Evolutionary conservation across 1,140 invertebrate genomes (phyloP), one percentile per base, ranked within the genome.

Genomic region (Propsilocerus akamusi): DNA sequence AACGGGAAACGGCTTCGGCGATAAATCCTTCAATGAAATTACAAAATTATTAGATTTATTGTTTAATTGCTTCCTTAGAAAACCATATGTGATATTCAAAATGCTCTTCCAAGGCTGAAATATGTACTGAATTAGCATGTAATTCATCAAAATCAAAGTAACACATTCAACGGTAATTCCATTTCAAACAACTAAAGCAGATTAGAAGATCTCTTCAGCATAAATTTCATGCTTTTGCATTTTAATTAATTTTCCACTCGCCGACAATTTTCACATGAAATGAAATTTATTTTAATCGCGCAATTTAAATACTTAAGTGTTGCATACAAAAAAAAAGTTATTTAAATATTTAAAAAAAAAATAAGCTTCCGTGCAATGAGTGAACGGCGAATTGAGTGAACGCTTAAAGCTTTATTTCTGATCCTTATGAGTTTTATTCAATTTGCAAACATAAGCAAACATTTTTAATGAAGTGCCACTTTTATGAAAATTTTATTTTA

Each of bases 401-500:
- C n/a, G n/a, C n/a, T n/a, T n/a, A n/a, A n/a, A n/a, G n/a, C n/a
- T n/a, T n/a, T n/a, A n/a, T n/a, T n/a, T n/a, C n/a, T n/a, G n/a
- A n/a, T n/a, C n/a, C n/a, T n/a, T n/a, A 30, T 30, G 28, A 30
- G 14, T 12, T 12, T 30, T 30, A 30, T 30, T 30, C 28, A 12
- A 30, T 30, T 30, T 30, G 14, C 14, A 30, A 30, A 30, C 14
- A n/a, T 30, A 7, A 30, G 14, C 10, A 2, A n/a, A 30, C n/a
- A n/a, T 52, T 25, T 51, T 52, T 50, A 49, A 22, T 50, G 46
- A 51, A 49, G 23, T 25, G 26, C 14, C 10, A 10, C 14, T 2
- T 47, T 49, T 50, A 46, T 37, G n/a, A 25, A 51, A 25, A 25
- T 20, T 54, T 50, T 51, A 26, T 50, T 52, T 51, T 53, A 50